Evolutionary conservation across 2,113 vertebrate genomes (phyloP).

Genomic region (Pavo muticus): DNA sequence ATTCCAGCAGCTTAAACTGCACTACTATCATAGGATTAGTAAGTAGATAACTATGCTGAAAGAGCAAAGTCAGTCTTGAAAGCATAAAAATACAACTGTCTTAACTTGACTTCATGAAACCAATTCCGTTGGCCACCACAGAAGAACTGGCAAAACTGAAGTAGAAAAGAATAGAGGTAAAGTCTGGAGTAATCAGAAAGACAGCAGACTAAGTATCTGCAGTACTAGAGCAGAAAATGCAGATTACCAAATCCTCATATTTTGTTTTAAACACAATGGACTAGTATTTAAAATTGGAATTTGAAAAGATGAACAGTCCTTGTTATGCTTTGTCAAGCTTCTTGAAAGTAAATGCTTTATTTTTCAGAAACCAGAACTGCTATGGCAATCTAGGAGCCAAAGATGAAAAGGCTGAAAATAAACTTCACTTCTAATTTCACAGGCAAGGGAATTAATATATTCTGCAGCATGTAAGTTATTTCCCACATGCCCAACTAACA

Average conservation of each 20-base stretch:
- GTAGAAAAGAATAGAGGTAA: background rate
- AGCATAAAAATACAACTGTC: fast-evolving
- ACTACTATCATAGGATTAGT: background rate
- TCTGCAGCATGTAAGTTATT: background rate
- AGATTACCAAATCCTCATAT: background rate
- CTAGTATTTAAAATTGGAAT: background rate
- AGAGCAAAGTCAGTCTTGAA: background rate
- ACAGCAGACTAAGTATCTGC: background rate
- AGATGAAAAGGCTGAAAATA: background rate
- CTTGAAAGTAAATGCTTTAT: background rate
- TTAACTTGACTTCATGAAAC: background rate
- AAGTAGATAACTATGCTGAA: background rate
- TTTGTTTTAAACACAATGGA: background rate
- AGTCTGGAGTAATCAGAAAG: background rate
- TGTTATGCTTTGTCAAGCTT: background rate
- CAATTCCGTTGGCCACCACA: fast-evolving
- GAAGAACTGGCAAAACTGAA: background rate
- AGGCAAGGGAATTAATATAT: background rate
- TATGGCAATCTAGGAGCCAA: background rate
- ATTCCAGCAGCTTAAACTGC: background rate
- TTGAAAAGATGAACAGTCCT: background rate
- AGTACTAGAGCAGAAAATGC: background rate
- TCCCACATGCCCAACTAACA: background rate
- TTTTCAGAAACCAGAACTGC: background rate
- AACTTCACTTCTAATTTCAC: background rate